Evolutionary conservation across 2,113 vertebrate genomes (phyloP).

Genomic region (Festucalex cinctus): DNA sequence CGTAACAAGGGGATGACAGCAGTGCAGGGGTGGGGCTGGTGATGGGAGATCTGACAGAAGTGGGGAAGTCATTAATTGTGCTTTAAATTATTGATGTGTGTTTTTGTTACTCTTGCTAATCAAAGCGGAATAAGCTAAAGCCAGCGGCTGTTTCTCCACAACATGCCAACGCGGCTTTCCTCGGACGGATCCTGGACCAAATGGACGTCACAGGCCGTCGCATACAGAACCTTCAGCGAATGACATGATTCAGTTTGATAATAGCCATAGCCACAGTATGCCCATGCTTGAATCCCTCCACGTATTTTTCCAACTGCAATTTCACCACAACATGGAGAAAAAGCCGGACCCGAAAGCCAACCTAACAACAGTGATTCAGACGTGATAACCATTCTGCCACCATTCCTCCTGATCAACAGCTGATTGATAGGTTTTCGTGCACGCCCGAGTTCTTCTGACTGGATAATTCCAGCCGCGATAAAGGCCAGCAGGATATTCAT

Average conservation of each 20-base stretch:
- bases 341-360: too few relatives aligned
- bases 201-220: constrained; percentile 13
- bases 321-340: too few relatives aligned
- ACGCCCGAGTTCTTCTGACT: not conserved
- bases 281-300: too few relatives aligned
- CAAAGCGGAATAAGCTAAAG: constrained; percentile 55
- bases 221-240: not conserved
- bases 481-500: constrained; percentile 45
- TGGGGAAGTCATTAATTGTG: constrained; percentile 68
- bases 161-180: constrained; percentile 29
- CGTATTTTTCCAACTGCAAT: too few relatives aligned
- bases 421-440: too few relatives aligned
- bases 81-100: constrained; percentile 74
- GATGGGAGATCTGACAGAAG: constrained; percentile 63
- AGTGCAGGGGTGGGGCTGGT: constrained; percentile 30
- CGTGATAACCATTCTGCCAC: too few relatives aligned
- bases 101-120: constrained; percentile 56
- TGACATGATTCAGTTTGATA: constrained; percentile 6
- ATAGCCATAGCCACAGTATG: constrained; percentile 1
- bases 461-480: constrained; percentile 30
- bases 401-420: too few relatives aligned
- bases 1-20: constrained; percentile 19
- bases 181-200: not conserved
- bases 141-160: constrained; percentile 60
- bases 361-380: too few relatives aligned